Conservation (phyloP, 1,140 invertebrate species). For the Leptopilina clavipes region DNA sequence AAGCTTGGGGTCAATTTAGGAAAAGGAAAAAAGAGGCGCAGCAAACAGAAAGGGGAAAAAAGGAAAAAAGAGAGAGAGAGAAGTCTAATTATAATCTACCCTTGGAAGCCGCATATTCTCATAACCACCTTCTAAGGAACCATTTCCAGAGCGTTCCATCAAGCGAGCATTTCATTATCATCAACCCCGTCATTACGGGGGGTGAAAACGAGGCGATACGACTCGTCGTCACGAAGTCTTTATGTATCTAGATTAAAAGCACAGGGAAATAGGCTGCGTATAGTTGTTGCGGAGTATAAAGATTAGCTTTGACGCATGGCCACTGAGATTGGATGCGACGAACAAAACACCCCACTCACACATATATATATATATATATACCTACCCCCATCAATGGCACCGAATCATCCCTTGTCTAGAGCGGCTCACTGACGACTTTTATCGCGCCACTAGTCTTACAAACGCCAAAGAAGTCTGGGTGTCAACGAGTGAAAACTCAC, state of each 20-base stretch:
- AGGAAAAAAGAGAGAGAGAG: background rate
- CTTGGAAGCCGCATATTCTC: background rate
- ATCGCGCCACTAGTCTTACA: background rate
- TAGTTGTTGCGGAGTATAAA: constrained; percentile 21
- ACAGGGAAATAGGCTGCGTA: background rate
- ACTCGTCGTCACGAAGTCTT: constrained; percentile 24
- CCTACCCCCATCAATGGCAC: constrained; percentile 3
- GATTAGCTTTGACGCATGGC: constrained; percentile 32
- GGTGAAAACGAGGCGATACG: constrained; percentile 26
- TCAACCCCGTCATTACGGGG: constrained; percentile 21
- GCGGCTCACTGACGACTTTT: background rate
- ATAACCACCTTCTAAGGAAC: constrained; percentile 23
- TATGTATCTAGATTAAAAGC: constrained; percentile 35
- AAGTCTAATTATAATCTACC: constrained; percentile 30
- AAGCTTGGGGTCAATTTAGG: too few species aligned
- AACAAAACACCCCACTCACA: background rate
- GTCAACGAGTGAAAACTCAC: constrained; percentile 15
- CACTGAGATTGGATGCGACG: constrained; percentile 27
- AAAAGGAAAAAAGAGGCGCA: too few species aligned
- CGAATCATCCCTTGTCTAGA: constrained; percentile 17
- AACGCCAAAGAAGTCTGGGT: background rate
- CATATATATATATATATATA: background rate
- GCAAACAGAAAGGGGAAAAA: too few species aligned
- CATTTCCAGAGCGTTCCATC: constrained; percentile 2
- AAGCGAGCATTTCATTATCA: constrained; percentile 34